These are phyloP conservation scores for Pantherophis alleghaniensis DNA, from an alignment of 2,797 vertebrate genomes.

Conservation along the genomic window DNA sequence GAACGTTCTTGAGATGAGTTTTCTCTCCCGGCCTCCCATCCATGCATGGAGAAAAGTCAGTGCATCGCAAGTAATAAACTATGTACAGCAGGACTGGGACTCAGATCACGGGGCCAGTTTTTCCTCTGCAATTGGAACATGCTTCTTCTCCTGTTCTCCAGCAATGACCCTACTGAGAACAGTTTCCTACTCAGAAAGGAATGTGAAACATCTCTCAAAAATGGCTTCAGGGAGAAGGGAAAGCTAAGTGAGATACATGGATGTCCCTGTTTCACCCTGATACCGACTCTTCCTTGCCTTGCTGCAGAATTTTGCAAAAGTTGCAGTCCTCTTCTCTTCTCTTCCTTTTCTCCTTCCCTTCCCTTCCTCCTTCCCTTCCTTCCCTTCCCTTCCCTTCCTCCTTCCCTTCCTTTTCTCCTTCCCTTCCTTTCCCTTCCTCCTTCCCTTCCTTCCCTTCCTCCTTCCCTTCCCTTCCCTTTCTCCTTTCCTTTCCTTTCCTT, in stretches of 20 bases:
- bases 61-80: background rate
- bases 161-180: background rate
- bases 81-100: background rate
- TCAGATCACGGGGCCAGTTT: background rate
- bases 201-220: background rate
- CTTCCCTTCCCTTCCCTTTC: too few relatives aligned
- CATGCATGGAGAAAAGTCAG: too few relatives aligned
- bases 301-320: background rate
- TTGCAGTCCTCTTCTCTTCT: too few relatives aligned
- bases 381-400: accelerated
- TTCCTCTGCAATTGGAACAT: background rate
- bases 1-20: background rate
- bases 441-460: accelerated
- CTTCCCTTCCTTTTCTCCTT: too few relatives aligned
- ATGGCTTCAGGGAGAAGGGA: background rate
- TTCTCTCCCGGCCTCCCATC: background rate
- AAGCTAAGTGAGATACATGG: background rate
- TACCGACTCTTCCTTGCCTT: background rate
- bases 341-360: accelerated
- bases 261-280: background rate
- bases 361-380: background rate
- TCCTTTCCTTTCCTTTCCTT: too few relatives aligned
- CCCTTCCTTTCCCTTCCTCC: accelerated
- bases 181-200: background rate
- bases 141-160: background rate